Evolutionary conservation across 2,113 vertebrate genomes (phyloP).

Genomic region (Anolis sagrei): DNA sequence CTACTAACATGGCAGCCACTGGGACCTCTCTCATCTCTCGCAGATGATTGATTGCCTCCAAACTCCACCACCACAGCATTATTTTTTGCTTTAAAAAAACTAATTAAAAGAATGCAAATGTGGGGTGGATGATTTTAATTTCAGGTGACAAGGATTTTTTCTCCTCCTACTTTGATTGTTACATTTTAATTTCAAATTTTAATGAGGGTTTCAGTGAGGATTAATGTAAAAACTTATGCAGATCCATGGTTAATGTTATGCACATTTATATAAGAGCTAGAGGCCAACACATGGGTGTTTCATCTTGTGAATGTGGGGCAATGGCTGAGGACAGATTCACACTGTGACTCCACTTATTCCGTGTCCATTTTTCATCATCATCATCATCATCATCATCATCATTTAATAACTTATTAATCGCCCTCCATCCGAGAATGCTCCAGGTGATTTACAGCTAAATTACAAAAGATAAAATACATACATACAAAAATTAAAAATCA

Average conservation of each 20-base stretch:
- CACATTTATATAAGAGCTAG: not conserved
- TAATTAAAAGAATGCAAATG: not conserved
- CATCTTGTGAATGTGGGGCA: accelerated
- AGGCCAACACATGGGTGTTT: not conserved
- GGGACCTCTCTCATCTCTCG: too few species aligned
- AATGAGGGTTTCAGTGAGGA: conserved; percentile 53
- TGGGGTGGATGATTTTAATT: conserved; percentile 31
- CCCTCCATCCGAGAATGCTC: too few species aligned
- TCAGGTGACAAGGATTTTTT: conserved; percentile 19
- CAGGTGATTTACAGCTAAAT: too few species aligned
- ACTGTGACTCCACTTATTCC: not conserved
- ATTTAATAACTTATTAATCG: too few species aligned
- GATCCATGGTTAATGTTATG: conserved; percentile 10
- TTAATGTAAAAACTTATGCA: conserved; percentile 1
- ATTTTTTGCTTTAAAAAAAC: not conserved
- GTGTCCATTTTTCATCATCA: not conserved
- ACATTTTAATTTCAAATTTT: conserved; percentile 51
- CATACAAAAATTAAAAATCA: too few species aligned
- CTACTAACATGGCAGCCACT: too few species aligned
- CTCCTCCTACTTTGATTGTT: conserved; percentile 6
- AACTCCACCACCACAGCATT: not conserved
- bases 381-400: too few species aligned
- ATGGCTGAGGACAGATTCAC: not conserved
- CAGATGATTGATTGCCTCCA: not conserved
- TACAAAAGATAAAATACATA: too few species aligned